Evolutionary conservation across 2,113 vertebrate genomes (phyloP).

Genomic region (Paramormyrops kingsleyae): DNA sequence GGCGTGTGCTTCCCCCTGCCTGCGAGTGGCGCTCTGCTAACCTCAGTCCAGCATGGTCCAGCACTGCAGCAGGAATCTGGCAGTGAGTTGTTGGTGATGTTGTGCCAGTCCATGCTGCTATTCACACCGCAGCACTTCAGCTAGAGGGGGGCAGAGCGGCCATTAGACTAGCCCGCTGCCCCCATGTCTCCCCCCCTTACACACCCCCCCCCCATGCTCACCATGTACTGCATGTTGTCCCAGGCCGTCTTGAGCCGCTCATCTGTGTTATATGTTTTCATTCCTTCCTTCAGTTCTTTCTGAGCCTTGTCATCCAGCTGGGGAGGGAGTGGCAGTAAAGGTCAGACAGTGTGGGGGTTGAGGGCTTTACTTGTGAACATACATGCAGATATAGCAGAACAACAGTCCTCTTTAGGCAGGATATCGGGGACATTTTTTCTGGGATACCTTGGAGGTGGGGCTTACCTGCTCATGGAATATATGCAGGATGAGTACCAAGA

Average conservation of each 20-base stretch:
- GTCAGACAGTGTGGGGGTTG: not conserved
- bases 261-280: constrained; percentile 57
- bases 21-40: constrained; percentile 28
- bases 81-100: constrained; percentile 45
- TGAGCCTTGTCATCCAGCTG: constrained; percentile 69
- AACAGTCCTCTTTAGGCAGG: not conserved
- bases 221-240: constrained; percentile 74
- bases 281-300: constrained; percentile 60
- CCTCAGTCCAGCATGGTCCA: constrained; percentile 55
- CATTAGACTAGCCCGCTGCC: not conserved
- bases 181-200: not conserved
- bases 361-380: not conserved
- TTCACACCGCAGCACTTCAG: constrained; percentile 77
- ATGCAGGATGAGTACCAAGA: constrained; percentile 58
- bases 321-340: not conserved
- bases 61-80: constrained; percentile 64
- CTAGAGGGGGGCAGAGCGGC: constrained; percentile 37
- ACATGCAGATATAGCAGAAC: not conserved
- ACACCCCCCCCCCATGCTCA: constrained; percentile 32
- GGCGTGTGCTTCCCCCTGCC: not conserved
- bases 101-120: constrained; percentile 65
- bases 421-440: not conserved
- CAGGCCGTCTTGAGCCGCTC: constrained; percentile 59
- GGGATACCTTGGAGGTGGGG: not conserved
- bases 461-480: constrained; percentile 66